These are phyloP conservation scores for Euphysa ruthae DNA, from an alignment of 30 jellyfish, hydroid and myxozoan species.

Conservation along the genomic window DNA sequence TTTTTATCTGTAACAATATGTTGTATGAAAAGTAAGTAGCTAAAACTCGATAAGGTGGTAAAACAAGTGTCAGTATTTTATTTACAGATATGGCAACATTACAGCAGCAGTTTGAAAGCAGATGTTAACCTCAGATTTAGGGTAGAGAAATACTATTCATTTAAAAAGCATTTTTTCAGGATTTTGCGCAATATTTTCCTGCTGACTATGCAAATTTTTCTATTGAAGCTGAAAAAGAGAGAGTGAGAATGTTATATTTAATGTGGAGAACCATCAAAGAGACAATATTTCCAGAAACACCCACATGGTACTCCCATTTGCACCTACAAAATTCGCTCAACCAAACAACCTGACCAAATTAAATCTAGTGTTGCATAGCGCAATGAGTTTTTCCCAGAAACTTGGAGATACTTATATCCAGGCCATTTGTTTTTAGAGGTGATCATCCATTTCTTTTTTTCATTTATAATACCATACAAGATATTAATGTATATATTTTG, in stretches of 20 bases:
- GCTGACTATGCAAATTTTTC: conserved; percentile 37
- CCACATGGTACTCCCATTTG: no score
- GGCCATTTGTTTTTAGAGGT: conserved; percentile 49
- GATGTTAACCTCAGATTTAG: conserved; percentile 24
- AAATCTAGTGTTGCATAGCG: no score
- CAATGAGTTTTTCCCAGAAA: no score
- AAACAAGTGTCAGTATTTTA: no score
- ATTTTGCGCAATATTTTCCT: conserved; percentile 17
- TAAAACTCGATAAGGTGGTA: no score
- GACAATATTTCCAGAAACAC: no score
- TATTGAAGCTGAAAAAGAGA: conserved; percentile 20
- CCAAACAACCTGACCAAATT: no score
- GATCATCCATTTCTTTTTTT: conserved; percentile 73
- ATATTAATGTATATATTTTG: conserved; percentile 34
- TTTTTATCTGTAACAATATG: no score
- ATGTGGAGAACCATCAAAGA: no score
- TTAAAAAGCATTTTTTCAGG: conserved; percentile 12
- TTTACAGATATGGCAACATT: not conserved
- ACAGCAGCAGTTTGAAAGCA: not conserved
- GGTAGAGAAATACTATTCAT: conserved; percentile 25
- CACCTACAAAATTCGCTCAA: no score
- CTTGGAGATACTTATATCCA: no score
- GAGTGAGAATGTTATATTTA: conserved; percentile 42
- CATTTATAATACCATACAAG: conserved; percentile 26
- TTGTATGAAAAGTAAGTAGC: no score